Base-by-base conservation (phyloP, 2,888 invertebrate genomes). In the Pediacus dermestoides region DNA sequence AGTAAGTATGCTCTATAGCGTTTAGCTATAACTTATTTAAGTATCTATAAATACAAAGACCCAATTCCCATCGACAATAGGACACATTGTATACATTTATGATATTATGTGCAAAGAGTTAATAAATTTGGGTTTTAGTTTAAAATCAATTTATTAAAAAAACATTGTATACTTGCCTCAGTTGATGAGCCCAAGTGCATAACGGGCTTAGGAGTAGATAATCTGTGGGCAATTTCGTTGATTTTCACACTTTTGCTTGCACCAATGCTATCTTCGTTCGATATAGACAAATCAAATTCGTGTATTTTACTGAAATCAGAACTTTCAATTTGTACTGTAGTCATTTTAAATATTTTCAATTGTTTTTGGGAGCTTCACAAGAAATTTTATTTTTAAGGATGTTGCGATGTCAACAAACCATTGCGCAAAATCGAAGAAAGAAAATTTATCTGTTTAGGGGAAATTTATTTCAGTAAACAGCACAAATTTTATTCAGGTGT, bases 171-270 rank as follows among this genome's bases (percentile, higher is more conserved):
- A 60, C 63, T 65, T 67, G 77, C 77, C 54, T 76, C 76, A 13
- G 74, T 72, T 10, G 76, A 70, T 22, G 77, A 74, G 43, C 76
- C 76, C 27, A 77, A 63, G 42, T 76, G 70, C 72, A 76, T 74
- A 6, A 74, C 70, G 13, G 74, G 73, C 55, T 73, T 75, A 7
- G 73, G 70, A 16, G 72, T 63, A 6, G 62, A 57, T 31, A 63
- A 34, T 35, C 63, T 47, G 10, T 28, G 28, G 15, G 51, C 35
- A 48, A 57, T 55, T 12, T 57, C 57, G 15, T 49, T 23, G 11
- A 48, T 42, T 52, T 40, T 49, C 14, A 47, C 26, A 28, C 13
- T 48, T 35, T 39, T 50, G 32, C 25, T 46, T 22, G 21, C 25
- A 18, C 3, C n/a, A 37, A 2, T 25, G n/a, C 34, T 28, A 6